Evolutionary conservation across 2,797 vertebrate genomes (phyloP), one percentile per base, ranked within the genome.

Genomic region (Pagetopsis macropterus): DNA sequence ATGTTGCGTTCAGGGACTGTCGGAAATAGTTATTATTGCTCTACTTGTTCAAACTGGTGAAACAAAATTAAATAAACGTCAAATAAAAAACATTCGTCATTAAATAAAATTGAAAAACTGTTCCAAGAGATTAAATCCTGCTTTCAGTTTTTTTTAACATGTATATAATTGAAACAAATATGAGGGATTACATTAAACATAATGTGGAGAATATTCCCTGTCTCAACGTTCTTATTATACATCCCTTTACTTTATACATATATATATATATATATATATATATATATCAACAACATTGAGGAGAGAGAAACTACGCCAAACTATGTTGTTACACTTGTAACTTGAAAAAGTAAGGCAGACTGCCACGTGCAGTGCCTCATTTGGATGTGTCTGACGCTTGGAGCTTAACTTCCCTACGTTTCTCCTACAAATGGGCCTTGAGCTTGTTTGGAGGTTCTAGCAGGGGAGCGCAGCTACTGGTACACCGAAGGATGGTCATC

Each of bases 381-480:
- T 98, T 97, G 97, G 97, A 98, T 97, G 97, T 98, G 96, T 95
- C 93, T 97, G 96, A 94, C 96, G 97, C 96, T 96, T 96, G 97
- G 95, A 98, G 97, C 96, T 98, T 97, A 95, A 98, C 97, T 98
- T 97, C 96, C 97, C 97, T 97, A 97, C 96, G 96, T 93, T 96
- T 97, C 96, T 98, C 98, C 97, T 98, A 97, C 96, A 97, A 97
- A 95, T 97, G 96, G 96, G 96, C 96, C 96, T 98, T 97, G 98
- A 96, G 96, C 96, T 99, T 98, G 97, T 97, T 97, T 97, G 96
- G 96, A 97, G 96, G 95, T 97, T 98, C 97, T 98, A 98, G 97
- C 97, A 99, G 97, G 96, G 96, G 96, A 98, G 97, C 94, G 94
- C 96, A 97, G 97, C 96, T 97, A 98, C 95, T 96, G 95, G 94